Conservation (phyloP, 2,113 vertebrate genomes). For the Neogobius melanostomus region DNA sequence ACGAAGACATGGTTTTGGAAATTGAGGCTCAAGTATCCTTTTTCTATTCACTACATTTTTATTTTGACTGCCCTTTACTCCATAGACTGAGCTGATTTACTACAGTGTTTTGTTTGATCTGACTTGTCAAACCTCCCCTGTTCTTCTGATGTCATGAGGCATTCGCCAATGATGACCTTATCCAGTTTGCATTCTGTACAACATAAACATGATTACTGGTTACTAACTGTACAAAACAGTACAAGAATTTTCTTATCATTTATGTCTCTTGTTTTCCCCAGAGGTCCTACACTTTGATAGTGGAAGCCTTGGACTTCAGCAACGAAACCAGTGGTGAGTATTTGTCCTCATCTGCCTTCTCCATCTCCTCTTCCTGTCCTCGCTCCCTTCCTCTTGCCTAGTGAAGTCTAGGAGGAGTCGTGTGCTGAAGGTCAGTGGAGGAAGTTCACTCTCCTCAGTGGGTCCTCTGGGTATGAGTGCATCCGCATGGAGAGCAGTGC, state of each 20-base stretch:
- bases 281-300: constrained; percentile 96
- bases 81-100: constrained; percentile 2
- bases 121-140: constrained; percentile 33
- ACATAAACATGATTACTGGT: constrained; percentile 16
- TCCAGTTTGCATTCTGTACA: constrained; percentile 7
- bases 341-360: constrained; percentile 45
- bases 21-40: background rate
- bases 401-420: constrained; percentile 37
- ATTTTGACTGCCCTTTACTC: constrained; percentile 15
- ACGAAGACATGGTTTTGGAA: constrained; percentile 44
- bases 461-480: constrained; percentile 34
- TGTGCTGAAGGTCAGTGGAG: constrained; percentile 59
- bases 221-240: constrained; percentile 6
- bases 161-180: background rate
- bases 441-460: constrained; percentile 59
- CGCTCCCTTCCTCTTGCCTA: constrained; percentile 1
- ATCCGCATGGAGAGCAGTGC: constrained; percentile 52
- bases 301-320: constrained; percentile 94
- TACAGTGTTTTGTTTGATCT: constrained; percentile 18
- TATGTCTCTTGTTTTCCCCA: constrained; percentile 75
- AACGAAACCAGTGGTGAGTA: constrained; percentile 89
- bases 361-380: constrained; percentile 19
- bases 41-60: constrained; percentile 20
- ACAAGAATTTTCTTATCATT: no score
- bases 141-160: constrained; percentile 25